phyloP scores from a whole-genome alignment of 1,140 invertebrate genomes.

The Eufriesea mexicana region DNA sequence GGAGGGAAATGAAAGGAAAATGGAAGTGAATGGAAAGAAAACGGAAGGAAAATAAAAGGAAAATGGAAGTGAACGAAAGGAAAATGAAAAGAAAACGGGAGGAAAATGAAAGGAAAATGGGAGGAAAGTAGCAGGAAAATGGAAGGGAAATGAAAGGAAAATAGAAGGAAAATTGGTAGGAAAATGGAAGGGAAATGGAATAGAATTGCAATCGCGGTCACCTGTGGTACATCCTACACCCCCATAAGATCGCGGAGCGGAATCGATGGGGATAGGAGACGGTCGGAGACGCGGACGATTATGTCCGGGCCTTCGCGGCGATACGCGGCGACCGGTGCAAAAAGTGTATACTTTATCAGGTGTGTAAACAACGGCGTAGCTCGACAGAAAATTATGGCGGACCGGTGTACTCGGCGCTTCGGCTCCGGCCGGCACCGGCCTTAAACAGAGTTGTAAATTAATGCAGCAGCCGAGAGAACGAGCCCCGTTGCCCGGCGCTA shows the following conservation, averaged over 20 bases:
- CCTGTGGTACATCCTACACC: too few species aligned
- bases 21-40: too few species aligned
- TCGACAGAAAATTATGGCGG: slow-evolving; percentile 51
- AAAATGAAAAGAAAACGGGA: too few species aligned
- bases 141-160: too few species aligned
- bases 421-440: slow-evolving; percentile 19
- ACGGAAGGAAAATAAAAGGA: too few species aligned
- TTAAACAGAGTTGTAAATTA: slow-evolving; percentile 58
- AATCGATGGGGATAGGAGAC: neutral
- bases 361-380: slow-evolving; percentile 44
- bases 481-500: slow-evolving; percentile 37
- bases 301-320: neutral
- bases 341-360: slow-evolving; percentile 38
- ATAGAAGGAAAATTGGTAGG: fast-evolving
- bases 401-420: slow-evolving; percentile 17
- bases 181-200: neutral
- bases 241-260: neutral
- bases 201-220: neutral
- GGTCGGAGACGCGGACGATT: neutral
- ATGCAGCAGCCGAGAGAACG: slow-evolving; percentile 38
- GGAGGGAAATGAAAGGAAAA: too few species aligned
- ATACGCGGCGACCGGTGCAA: slow-evolving; percentile 2
- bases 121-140: too few species aligned
- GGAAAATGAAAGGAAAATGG: too few species aligned
- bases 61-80: too few species aligned